Evolutionary conservation across 2,888 invertebrate species (phyloP), one percentile per base, ranked within the genome.

Genomic region (Pharmacophagus antenor): DNA sequence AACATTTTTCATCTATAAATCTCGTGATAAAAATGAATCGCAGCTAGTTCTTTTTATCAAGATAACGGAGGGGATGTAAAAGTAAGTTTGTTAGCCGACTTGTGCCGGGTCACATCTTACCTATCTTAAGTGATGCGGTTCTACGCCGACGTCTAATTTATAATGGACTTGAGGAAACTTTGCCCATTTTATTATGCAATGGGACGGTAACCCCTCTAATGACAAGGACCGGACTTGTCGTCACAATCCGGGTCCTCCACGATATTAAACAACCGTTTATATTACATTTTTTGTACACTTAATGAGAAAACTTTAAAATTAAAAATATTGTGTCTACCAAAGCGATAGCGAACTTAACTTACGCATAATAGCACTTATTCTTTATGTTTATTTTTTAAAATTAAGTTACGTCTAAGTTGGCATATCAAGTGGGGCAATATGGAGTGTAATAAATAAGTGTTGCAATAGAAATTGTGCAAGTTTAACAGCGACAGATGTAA

Each of bases 91-190:
- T 82, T 73, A 77, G 79, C 81, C 79, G 84, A 80, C 80, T 86
- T 86, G 84, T 84, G 84, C 80, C 83, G 84, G 88, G 88, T 87
- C 88, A 86, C 85, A 88, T 87, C 85, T 82, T 88, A 88, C 88
- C 88, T 88, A 89, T 87, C 89, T 89, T 85, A 89, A 88, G 85
- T 86, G 89, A 89, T 88, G 88, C 87, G 88, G 83, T 83, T 82
- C 86, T 88, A 77, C 77, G 77, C 85, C 87, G 83, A 84, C 85
- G 89, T 89, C 89, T 90, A 89, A 90, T 90, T 90, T 89, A 89
- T 90, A 90, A 89, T 90, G 89, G 90, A 88, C 89, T 90, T 89
- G 84, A 80, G 88, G 82, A 88, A 90, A 89, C 88, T 90, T 90
- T 73, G 85, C 77, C 85, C 89, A 90, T 90, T 90, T 90, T 90